Percentiles rank a stretch among this genome's conserved stretches.
Conservation (phyloP, 1,140 invertebrate species). For the Listronotus oregonensis region DNA sequence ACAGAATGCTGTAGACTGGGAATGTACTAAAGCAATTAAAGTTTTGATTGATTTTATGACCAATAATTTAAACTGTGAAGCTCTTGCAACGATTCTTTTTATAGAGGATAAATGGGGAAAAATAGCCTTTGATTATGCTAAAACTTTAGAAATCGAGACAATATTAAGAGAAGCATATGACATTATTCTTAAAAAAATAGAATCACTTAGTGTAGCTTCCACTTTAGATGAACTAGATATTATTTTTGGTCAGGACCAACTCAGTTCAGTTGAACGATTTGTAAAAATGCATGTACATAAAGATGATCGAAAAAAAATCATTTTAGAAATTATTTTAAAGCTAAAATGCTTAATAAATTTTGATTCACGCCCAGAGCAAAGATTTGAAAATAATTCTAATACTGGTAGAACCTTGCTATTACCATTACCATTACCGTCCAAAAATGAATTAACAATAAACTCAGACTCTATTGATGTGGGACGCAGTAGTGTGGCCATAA, state of each 20-base stretch:
- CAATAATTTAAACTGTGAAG: not conserved
- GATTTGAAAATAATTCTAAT: too few species aligned
- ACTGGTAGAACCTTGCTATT: too few species aligned
- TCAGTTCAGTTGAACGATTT: not conserved
- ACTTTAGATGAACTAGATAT: not conserved
- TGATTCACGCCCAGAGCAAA: too few species aligned
- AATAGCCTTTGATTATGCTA: not conserved
- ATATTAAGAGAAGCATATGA: not conserved
- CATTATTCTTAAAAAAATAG: not conserved
- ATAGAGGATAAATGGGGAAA: not conserved
- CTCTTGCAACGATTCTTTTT: not conserved
- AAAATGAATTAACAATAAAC: too few species aligned
- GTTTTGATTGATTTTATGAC: not conserved
- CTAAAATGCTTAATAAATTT: too few species aligned
- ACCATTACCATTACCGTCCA: too few species aligned
- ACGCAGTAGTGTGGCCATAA: too few species aligned
- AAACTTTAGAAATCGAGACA: not conserved
- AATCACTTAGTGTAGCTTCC: not conserved
- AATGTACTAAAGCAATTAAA: not conserved
- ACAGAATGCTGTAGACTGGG: conserved; percentile 3
- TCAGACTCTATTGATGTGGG: too few species aligned
- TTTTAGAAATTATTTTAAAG: too few species aligned
- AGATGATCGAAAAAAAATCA: too few species aligned
- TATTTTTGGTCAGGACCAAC: not conserved
- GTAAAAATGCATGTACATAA: too few species aligned